Evolutionary conservation across 1,140 invertebrate genomes (phyloP).

Genomic region (Marisa cornuarietis): DNA sequence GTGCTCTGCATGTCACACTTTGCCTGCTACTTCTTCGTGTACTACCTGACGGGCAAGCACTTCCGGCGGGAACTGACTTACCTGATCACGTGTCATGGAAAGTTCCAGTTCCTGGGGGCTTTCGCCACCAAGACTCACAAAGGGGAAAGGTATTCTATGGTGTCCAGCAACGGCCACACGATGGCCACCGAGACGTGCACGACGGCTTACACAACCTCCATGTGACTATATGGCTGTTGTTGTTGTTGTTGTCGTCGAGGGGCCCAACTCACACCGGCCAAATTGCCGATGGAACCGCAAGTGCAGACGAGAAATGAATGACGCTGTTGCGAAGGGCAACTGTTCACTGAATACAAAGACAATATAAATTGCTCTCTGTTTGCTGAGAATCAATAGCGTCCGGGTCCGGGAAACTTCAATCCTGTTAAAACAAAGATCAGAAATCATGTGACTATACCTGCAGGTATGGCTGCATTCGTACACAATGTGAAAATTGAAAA

Average conservation of each 20-base stretch:
- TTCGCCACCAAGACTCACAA: conserved; percentile 15
- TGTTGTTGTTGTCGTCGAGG: too few species aligned
- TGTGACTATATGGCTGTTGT: conserved; percentile 15
- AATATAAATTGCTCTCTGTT: not conserved
- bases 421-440: too few species aligned
- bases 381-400: not conserved
- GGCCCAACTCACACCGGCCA: too few species aligned
- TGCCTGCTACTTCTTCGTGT: conserved; percentile 59
- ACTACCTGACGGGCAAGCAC: conserved; percentile 51
- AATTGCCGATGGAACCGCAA: not conserved
- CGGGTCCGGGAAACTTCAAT: too few species aligned
- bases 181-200: conserved; percentile 26
- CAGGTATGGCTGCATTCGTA: too few species aligned
- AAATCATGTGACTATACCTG: too few species aligned
- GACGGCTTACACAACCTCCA: conserved; percentile 30
- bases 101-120: conserved; percentile 12
- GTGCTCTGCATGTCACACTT: conserved; percentile 57
- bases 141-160: conserved; percentile 40
- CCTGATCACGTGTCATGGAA: conserved; percentile 29
- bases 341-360: not conserved
- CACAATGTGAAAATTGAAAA: too few species aligned
- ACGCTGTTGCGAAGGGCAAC: not conserved
- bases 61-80: conserved; percentile 54
- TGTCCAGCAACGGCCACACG: conserved; percentile 33
- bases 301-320: not conserved